These are phyloP conservation scores for Isichthys henryi DNA, from an alignment of 2,113 vertebrate species.

Conservation along the genomic window DNA sequence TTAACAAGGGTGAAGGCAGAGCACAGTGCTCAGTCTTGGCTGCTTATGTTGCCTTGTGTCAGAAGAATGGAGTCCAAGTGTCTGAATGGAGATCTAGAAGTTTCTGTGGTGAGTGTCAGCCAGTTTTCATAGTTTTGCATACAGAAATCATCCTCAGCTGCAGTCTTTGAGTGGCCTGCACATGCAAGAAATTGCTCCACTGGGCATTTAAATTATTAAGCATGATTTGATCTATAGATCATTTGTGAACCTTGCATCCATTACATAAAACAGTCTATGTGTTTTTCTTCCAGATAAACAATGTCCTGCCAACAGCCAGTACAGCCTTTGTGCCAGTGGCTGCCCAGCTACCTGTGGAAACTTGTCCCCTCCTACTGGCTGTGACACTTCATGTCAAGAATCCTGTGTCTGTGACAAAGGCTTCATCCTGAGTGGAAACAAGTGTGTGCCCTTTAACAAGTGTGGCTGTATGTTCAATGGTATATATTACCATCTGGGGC, in stretches of 20 bases:
- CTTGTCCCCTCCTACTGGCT: slow-evolving; percentile 39
- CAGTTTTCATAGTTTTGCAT: not conserved
- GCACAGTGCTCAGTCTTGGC: slow-evolving; percentile 52
- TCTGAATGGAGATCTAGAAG: slow-evolving; percentile 50
- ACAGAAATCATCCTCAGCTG: not conserved
- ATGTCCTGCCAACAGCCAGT: slow-evolving; percentile 58
- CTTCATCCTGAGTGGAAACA: slow-evolving; percentile 50
- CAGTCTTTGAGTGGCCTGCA: not conserved
- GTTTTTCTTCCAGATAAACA: slow-evolving; percentile 37
- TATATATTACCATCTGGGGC: slow-evolving; percentile 44
- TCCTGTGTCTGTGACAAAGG: slow-evolving; percentile 57
- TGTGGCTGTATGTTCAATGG: slow-evolving; percentile 52
- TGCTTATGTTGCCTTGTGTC: slow-evolving; percentile 52
- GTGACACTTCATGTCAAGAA: slow-evolving; percentile 48
- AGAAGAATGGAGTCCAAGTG: slow-evolving; percentile 40
- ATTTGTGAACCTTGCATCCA: not conserved
- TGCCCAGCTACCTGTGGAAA: slow-evolving; percentile 54
- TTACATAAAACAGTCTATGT: not conserved
- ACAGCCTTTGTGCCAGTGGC: slow-evolving; percentile 50
- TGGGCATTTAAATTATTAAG: not conserved
- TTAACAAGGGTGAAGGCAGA: slow-evolving; percentile 47
- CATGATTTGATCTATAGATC: not conserved
- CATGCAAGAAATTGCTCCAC: not conserved
- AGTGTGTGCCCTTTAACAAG: slow-evolving; percentile 43
- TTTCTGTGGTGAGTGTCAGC: slow-evolving; percentile 55